phyloP scores from a whole-genome alignment of 2,797 vertebrate species.

The Siniperca obscura region DNA sequence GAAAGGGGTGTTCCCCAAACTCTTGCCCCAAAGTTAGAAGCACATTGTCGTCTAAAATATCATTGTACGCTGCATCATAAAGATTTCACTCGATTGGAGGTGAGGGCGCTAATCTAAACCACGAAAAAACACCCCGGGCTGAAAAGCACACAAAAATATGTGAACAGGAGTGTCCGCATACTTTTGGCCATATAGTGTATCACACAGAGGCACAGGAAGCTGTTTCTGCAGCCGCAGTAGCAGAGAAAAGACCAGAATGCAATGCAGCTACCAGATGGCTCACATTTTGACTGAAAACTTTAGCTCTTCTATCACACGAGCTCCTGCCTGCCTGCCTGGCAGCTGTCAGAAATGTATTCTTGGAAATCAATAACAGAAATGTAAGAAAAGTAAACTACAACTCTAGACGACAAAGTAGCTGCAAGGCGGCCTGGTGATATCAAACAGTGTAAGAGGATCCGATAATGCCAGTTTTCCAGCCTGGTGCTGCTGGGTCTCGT shows the following conservation, averaged over 20 bases:
- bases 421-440: not conserved
- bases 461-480: not conserved
- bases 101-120: not conserved
- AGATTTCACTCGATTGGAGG: not conserved
- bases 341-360: too few species aligned
- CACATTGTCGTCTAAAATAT: too few species aligned
- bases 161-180: not conserved
- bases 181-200: not conserved
- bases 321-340: too few species aligned
- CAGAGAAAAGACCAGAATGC: not conserved
- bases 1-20: too few species aligned
- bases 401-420: not conserved
- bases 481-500: not conserved
- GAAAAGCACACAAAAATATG: too few species aligned
- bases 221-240: not conserved
- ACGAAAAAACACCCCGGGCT: not conserved
- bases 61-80: too few species aligned
- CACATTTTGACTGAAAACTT: not conserved
- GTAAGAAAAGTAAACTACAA: not conserved
- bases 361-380: not conserved
- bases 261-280: not conserved
- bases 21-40: too few species aligned
- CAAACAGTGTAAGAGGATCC: conserved; percentile 9
- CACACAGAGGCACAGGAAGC: not conserved
- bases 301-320: not conserved